phyloP scores from a whole-genome alignment of 2,888 invertebrate species.

The Coenonympha arcania region DNA sequence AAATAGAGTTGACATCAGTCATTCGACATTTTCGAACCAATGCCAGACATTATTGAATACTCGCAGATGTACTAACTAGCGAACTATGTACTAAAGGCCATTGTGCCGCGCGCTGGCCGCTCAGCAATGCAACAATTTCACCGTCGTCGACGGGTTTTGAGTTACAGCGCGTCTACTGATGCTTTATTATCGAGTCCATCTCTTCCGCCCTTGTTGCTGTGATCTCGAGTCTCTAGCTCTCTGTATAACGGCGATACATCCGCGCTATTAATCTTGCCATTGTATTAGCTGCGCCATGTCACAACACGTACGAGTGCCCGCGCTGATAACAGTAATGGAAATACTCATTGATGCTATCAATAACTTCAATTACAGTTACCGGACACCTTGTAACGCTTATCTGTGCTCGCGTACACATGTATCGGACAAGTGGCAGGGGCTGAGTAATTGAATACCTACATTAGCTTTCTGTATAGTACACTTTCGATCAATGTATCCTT shows the following conservation, averaged over 20 bases:
- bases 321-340: constrained; percentile 66
- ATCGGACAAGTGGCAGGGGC: constrained; percentile 16
- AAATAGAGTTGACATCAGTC: too few species aligned
- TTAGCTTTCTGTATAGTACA: neutral
- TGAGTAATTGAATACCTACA: constrained; percentile 18
- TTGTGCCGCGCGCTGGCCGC: constrained; percentile 12
- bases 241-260: constrained; percentile 59
- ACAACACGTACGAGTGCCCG: constrained; percentile 59
- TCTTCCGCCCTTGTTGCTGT: constrained; percentile 70
- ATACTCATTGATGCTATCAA: constrained; percentile 58
- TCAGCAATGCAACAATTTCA: constrained; percentile 60
- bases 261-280: constrained; percentile 71
- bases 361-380: constrained; percentile 57
- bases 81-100: constrained; percentile 1
- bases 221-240: constrained; percentile 60
- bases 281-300: constrained; percentile 64
- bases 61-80: neutral
- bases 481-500: neutral
- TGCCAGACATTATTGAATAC: too few species aligned
- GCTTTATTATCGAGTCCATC: constrained; percentile 70
- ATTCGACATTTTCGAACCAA: too few species aligned
- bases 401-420: constrained; percentile 31
- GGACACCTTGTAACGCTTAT: constrained; percentile 48
- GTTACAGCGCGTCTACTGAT: constrained; percentile 63
- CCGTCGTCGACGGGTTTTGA: constrained; percentile 49